These are phyloP conservation scores for Anableps anableps DNA, from an alignment of 2,797 vertebrate genomes.

Conservation along the genomic window DNA sequence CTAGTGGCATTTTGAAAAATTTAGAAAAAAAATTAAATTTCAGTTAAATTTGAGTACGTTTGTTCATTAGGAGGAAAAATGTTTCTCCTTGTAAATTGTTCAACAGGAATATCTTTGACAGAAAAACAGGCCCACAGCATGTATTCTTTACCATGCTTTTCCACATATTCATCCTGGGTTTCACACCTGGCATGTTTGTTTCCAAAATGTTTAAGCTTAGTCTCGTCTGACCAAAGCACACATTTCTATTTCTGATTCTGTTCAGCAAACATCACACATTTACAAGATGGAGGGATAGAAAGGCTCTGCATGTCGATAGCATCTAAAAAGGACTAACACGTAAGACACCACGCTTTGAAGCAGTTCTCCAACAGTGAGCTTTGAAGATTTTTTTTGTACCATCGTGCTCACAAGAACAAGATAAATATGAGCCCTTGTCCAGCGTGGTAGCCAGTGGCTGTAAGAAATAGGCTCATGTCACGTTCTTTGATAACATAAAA, in stretches of 20 bases:
- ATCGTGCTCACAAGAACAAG: neutral
- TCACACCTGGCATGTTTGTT: neutral
- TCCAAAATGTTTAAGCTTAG: neutral
- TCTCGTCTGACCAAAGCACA: neutral
- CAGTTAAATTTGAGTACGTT: too few relatives aligned
- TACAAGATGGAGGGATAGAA: neutral
- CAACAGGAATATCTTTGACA: too few relatives aligned
- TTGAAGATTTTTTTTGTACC: neutral
- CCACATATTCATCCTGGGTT: neutral
- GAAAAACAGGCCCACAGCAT: too few relatives aligned
- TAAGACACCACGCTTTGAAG: neutral
- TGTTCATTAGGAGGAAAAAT: neutral
- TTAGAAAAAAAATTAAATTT: too few relatives aligned
- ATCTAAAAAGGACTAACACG: neutral
- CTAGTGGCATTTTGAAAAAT: neutral
- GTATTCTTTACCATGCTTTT: neutral
- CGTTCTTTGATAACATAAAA: neutral
- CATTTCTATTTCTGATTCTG: neutral
- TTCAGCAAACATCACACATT: neutral
- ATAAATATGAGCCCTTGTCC: neutral
- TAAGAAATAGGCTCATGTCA: neutral
- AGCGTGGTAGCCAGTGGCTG: neutral
- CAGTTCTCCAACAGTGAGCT: neutral
- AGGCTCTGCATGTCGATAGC: neutral
- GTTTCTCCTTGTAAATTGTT: too few relatives aligned